Evolutionary conservation across 2,797 vertebrate species (phyloP).

Genomic region (Sus cebifrons): DNA sequence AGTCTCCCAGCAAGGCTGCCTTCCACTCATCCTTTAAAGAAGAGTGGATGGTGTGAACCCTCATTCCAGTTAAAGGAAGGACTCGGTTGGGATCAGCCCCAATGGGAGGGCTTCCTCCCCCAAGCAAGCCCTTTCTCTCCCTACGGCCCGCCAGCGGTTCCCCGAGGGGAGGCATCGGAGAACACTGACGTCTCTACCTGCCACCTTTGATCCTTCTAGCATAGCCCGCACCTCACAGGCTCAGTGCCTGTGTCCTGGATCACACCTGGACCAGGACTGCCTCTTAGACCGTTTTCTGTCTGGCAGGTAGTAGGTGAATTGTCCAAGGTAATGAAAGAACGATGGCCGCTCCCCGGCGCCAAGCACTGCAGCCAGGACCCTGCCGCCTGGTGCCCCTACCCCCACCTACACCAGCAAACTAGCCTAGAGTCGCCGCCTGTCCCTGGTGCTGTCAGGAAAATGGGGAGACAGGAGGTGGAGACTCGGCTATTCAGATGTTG

Average conservation of each 20-base stretch:
- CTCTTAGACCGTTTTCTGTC: not conserved
- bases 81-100: not conserved
- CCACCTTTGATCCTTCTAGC: not conserved
- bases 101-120: not conserved
- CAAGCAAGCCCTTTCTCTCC: not conserved
- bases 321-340: not conserved
- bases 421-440: not conserved
- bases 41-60: not conserved
- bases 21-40: slow-evolving; percentile 23
- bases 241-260: not conserved
- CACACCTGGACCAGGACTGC: not conserved
- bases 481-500: slow-evolving; percentile 22
- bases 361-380: not conserved
- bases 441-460: slow-evolving; percentile 31
- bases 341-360: not conserved
- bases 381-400: not conserved
- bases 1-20: not conserved
- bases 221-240: not conserved
- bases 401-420: not conserved
- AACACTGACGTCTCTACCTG: not conserved
- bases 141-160: not conserved
- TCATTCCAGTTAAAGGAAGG: slow-evolving; percentile 21
- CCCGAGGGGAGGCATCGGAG: not conserved
- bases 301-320: not conserved
- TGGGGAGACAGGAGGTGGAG: not conserved